These are phyloP conservation scores for Micromesistius poutassou DNA, from an alignment of 2,797 vertebrate genomes.

Conservation along the genomic window DNA sequence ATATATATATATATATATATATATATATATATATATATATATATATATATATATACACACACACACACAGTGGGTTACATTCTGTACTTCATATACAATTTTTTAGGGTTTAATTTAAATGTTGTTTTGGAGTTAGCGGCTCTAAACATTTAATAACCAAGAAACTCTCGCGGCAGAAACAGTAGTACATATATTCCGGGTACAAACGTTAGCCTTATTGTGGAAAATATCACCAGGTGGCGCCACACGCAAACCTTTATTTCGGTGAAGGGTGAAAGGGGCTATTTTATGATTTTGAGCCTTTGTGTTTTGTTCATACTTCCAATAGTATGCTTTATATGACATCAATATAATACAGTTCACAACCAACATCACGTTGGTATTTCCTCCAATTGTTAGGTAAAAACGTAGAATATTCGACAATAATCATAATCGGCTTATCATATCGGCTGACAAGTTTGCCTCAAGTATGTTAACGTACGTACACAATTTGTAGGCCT, in stretches of 20 bases:
- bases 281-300: background rate
- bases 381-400: background rate
- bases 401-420: background rate
- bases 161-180: background rate
- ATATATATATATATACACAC: too few relatives aligned
- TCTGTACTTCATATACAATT: too few relatives aligned
- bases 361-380: background rate
- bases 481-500: background rate
- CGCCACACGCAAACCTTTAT: background rate
- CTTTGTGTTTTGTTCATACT: background rate
- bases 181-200: background rate
- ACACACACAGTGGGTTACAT: too few relatives aligned
- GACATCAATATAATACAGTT: too few relatives aligned
- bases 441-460: background rate
- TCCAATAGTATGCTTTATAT: background rate
- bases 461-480: background rate
- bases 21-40: too few relatives aligned
- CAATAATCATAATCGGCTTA: background rate
- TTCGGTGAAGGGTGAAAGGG: background rate
- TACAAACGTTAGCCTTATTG: background rate
- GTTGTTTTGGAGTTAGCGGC: background rate
- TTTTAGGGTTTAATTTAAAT: background rate
- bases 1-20: too few relatives aligned
- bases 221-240: background rate
- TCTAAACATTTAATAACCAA: background rate